These are phyloP conservation scores for Sebastes taczanowskii DNA, from an alignment of 2,797 vertebrate genomes.

Conservation along the genomic window DNA sequence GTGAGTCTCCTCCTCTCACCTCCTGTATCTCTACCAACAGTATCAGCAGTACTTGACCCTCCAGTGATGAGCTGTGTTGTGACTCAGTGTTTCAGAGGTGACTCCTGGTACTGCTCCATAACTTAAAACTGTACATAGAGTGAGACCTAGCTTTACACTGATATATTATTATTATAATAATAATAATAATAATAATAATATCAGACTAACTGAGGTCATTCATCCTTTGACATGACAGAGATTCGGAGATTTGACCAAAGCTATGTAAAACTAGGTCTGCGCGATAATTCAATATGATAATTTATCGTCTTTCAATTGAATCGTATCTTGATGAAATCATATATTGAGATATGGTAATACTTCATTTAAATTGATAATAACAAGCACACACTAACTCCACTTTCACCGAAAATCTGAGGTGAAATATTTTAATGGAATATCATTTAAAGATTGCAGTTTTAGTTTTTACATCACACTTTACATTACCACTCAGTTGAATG, in stretches of 20 bases:
- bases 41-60: neutral
- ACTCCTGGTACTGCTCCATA: neutral
- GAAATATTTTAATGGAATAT: no score
- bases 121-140: neutral
- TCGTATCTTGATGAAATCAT: no score
- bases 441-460: no score
- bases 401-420: no score
- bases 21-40: neutral
- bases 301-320: no score
- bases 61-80: neutral
- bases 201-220: neutral
- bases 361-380: no score
- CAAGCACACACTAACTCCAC: no score
- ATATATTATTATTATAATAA: neutral
- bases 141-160: neutral
- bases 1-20: slow-evolving; percentile 23
- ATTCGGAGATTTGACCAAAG: neutral
- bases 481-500: no score
- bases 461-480: no score
- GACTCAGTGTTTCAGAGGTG: slow-evolving; percentile 12
- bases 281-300: no score
- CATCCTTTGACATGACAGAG: neutral
- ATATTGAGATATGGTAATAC: no score
- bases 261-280: no score
- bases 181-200: neutral